A percentile compares a stretch with the other conserved stretches of the same genome.
Evolutionary conservation across 2,888 invertebrate genomes (phyloP).

Genomic region (Auanema sp.): DNA sequence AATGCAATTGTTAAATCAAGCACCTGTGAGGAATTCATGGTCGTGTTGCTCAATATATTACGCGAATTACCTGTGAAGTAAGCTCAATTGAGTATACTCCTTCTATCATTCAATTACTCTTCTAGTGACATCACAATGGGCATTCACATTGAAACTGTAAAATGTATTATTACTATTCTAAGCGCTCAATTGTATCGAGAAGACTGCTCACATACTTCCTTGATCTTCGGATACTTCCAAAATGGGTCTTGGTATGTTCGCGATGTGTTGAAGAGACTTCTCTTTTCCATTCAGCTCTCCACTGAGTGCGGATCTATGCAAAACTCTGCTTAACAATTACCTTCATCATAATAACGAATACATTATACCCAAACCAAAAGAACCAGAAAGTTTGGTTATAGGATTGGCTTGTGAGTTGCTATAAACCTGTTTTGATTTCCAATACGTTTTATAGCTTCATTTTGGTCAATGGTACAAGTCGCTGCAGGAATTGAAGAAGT

Average conservation of each 20-base stretch:
- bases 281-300: slow-evolving; percentile 62
- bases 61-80: background rate
- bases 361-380: slow-evolving; percentile 62
- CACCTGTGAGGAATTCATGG: background rate
- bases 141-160: slow-evolving; percentile 66
- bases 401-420: slow-evolving; percentile 72
- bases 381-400: slow-evolving; percentile 81
- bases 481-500: slow-evolving; percentile 40
- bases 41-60: background rate
- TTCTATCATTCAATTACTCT: slow-evolving; percentile 7
- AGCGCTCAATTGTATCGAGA: slow-evolving; percentile 68
- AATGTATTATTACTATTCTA: slow-evolving; percentile 66
- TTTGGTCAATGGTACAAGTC: slow-evolving; percentile 60
- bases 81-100: background rate
- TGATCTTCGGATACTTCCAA: slow-evolving; percentile 66
- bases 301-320: slow-evolving; percentile 61
- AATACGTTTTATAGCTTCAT: slow-evolving; percentile 46
- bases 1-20: background rate
- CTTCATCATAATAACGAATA: slow-evolving; percentile 62
- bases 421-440: background rate
- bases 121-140: slow-evolving; percentile 55
- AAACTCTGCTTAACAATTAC: slow-evolving; percentile 66
- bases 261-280: background rate
- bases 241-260: slow-evolving; percentile 34
- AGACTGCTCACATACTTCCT: slow-evolving; percentile 63